Conservation (phyloP, 1,140 invertebrate species). For the Hyposmocoma kahamanoa region DNA sequence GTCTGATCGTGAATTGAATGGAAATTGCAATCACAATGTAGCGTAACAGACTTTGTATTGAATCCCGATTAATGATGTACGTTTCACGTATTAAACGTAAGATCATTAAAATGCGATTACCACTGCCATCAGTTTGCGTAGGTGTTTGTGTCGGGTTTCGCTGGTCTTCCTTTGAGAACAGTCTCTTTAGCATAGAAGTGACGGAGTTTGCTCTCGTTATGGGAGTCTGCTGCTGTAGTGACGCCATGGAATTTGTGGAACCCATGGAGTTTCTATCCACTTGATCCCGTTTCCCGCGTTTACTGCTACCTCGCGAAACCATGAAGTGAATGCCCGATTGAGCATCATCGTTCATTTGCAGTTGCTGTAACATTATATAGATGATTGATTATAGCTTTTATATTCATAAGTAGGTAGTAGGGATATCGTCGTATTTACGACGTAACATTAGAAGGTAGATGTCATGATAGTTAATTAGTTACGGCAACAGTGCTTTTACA, state of each 20-base stretch:
- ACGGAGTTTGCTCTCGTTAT: slow-evolving; percentile 82
- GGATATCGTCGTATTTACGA: no score
- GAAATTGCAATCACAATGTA: no score
- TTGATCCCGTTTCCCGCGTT: slow-evolving; percentile 56
- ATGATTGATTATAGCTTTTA: no score
- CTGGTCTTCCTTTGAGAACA: slow-evolving; percentile 83
- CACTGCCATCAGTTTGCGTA: slow-evolving; percentile 53
- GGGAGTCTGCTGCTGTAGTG: slow-evolving; percentile 73
- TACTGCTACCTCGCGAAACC: slow-evolving; percentile 67
- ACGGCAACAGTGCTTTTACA: no score
- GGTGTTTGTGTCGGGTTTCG: slow-evolving; percentile 18
- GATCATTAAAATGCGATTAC: not conserved
- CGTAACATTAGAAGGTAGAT: no score
- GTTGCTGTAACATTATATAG: slow-evolving; percentile 61
- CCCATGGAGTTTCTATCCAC: slow-evolving; percentile 58
- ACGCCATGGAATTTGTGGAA: slow-evolving; percentile 67
- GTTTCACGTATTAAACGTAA: no score
- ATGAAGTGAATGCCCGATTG: slow-evolving; percentile 83
- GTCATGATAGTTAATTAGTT: no score
- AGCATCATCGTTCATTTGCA: slow-evolving; percentile 78
- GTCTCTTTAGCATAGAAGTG: slow-evolving; percentile 81
- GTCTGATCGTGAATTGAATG: no score
- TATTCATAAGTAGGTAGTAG: no score
- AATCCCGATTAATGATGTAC: no score
- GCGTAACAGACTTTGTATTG: no score